These are phyloP conservation scores for Gadus macrocephalus DNA, from an alignment of 2,113 vertebrate species.

Conservation along the genomic window DNA sequence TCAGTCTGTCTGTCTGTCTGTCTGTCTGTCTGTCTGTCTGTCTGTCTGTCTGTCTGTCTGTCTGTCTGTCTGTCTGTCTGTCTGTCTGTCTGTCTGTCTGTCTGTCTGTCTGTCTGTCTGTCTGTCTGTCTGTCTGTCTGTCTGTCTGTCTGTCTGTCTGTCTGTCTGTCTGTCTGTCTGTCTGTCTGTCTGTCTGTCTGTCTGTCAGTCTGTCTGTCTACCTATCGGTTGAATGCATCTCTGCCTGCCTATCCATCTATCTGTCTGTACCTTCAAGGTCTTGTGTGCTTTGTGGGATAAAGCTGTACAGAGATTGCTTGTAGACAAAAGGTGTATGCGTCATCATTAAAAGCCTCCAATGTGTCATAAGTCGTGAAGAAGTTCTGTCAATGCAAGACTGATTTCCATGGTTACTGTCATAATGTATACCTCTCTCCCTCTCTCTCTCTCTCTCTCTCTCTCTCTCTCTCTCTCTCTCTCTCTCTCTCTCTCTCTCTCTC, in stretches of 20 bases:
- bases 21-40: constrained; percentile 8
- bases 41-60: not conserved
- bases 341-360: no score
- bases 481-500: no score
- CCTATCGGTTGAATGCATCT: not conserved
- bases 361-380: no score
- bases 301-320: no score
- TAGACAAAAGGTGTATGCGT: no score
- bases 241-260: not conserved
- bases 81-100: constrained; percentile 15
- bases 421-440: no score
- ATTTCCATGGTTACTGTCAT: no score
- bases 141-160: constrained; percentile 13
- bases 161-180: not conserved
- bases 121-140: constrained; percentile 14
- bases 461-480: no score
- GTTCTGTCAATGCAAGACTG: no score
- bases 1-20: not conserved
- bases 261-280: not conserved
- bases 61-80: not conserved
- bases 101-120: not conserved
- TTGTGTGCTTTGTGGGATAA: no score
- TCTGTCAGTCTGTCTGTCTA: not conserved
- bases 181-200: constrained; percentile 8
- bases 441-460: no score